Evolutionary conservation across 1,140 invertebrate species (phyloP).

Genomic region (Bombyx mandarina): DNA sequence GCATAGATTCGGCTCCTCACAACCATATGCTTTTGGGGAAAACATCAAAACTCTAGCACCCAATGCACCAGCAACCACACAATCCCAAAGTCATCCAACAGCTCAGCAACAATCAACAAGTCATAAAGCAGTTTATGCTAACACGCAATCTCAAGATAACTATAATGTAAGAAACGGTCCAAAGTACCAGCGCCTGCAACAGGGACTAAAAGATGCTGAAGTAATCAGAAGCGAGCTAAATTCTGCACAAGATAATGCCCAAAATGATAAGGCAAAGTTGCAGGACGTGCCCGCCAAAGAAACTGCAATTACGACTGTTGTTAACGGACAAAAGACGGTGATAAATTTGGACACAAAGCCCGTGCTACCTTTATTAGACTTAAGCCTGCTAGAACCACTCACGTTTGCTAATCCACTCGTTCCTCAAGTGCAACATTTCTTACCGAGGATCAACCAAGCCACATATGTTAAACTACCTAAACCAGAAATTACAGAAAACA

Average conservation of each 20-base stretch:
- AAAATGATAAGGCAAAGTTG: conserved; percentile 24
- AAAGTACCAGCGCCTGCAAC: conserved; percentile 30
- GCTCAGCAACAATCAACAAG: conserved; percentile 33
- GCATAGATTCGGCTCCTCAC: conserved; percentile 24
- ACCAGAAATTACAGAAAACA: conserved; percentile 24
- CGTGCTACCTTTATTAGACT: conserved; percentile 45
- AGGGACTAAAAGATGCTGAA: conserved; percentile 14
- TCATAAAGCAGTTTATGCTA: conserved; percentile 29
- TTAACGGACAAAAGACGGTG: conserved; percentile 44
- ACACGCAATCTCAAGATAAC: conserved; percentile 17
- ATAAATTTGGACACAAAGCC: conserved; percentile 44
- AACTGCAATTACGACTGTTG: conserved; percentile 28
- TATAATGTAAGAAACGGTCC: conserved; percentile 23
- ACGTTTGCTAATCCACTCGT: conserved; percentile 58
- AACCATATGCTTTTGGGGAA: conserved; percentile 26
- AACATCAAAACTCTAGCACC: conserved; percentile 28
- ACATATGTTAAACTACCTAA: conserved; percentile 40
- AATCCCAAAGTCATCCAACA: conserved; percentile 15
- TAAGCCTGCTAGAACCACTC: conserved; percentile 53
- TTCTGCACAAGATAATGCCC: conserved; percentile 11
- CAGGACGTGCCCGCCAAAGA: conserved; percentile 32
- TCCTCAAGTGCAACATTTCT: conserved; percentile 58
- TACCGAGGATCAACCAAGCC: conserved; percentile 49
- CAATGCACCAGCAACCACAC: conserved; percentile 10
- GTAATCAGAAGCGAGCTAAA: neutral